Conservation (phyloP, 2,113 vertebrate genomes). For the Dasyprocta punctata region DNA sequence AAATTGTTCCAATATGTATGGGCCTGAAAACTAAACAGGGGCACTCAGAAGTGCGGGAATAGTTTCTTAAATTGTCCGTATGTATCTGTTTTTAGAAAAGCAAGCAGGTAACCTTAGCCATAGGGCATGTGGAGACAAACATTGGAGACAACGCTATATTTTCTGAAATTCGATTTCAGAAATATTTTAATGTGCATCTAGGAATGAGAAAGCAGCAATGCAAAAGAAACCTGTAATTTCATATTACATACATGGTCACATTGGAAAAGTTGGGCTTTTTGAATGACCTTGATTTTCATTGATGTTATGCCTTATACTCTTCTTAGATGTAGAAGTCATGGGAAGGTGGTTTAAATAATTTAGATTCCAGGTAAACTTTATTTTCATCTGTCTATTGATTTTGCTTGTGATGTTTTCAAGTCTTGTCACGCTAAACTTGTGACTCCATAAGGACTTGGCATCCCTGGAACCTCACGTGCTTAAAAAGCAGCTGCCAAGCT, state of each 20-base stretch:
- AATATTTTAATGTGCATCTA: neutral
- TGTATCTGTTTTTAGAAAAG: constrained; percentile 5
- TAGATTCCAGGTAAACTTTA: neutral
- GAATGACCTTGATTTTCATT: constrained; percentile 7
- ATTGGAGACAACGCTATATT: neutral
- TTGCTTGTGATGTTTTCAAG: neutral
- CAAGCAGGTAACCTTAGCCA: neutral
- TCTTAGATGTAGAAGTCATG: neutral
- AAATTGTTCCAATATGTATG: neutral
- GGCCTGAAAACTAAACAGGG: neutral
- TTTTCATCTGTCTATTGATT: neutral
- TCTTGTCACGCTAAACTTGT: neutral
- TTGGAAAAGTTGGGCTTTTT: neutral
- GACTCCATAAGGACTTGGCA: neutral
- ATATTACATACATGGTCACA: neutral
- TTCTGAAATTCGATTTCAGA: constrained; percentile 48
- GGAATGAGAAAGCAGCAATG: neutral
- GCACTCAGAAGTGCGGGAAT: neutral
- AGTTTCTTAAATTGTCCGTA: neutral
- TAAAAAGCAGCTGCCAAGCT: neutral
- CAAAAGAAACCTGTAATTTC: neutral
- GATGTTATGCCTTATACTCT: neutral
- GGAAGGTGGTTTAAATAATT: neutral
- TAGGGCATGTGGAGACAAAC: neutral
- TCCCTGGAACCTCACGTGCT: neutral